phyloP scores from a whole-genome alignment of 1,140 invertebrate species.

The Limonius californicus region DNA sequence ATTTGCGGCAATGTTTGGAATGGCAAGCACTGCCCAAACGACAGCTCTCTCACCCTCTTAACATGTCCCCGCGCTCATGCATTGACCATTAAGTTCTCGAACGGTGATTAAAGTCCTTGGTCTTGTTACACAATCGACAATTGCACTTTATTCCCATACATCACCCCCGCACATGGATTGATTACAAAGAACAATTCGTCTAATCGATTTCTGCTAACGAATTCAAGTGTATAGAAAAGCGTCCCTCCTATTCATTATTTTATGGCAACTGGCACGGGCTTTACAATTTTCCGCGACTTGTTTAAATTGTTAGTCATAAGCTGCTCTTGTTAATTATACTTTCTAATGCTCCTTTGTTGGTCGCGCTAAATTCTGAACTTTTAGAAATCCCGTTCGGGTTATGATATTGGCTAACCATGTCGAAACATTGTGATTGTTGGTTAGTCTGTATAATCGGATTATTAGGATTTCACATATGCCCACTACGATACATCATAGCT shows the following conservation, averaged over 20 bases:
- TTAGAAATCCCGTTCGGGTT: too few relatives aligned
- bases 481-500: not conserved
- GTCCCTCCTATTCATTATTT: not conserved
- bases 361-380: too few relatives aligned
- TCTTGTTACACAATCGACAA: conserved; percentile 16
- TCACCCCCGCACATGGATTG: not conserved
- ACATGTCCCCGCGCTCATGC: not conserved
- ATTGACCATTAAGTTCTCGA: conserved; percentile 21
- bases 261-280: too few relatives aligned
- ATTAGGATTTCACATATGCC: conserved; percentile 6
- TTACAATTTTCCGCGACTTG: too few relatives aligned
- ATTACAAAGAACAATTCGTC: conserved; percentile 4
- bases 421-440: not conserved
- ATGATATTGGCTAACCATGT: conserved; percentile 7
- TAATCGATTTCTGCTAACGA: not conserved
- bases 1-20: too few relatives aligned
- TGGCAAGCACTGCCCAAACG: too few relatives aligned
- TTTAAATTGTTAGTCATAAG: too few relatives aligned
- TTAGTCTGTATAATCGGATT: conserved; percentile 1
- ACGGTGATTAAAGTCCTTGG: conserved; percentile 23
- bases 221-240: too few relatives aligned
- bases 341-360: too few relatives aligned
- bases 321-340: too few relatives aligned
- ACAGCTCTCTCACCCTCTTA: conserved; percentile 14
- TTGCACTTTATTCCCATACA: conserved; percentile 10